Percentiles rank a stretch among this genome's conserved stretches.
Conservation (phyloP, 53 echinoderm and acorn worm genomes). For the Paelopatides confundens region DNA sequence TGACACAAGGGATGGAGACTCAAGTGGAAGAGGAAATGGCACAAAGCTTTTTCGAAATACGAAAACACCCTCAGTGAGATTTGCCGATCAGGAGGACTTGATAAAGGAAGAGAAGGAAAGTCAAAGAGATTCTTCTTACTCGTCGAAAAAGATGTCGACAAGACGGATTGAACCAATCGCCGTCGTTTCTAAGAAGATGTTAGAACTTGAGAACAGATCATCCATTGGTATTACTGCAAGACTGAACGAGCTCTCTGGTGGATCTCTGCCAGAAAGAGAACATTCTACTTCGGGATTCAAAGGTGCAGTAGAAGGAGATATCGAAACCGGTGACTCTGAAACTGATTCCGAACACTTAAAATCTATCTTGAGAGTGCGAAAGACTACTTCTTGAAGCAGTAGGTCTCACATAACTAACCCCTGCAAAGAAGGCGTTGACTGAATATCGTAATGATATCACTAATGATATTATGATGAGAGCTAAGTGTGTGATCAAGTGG, state of each 20-base stretch:
- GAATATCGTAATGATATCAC: not conserved
- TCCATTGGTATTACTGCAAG: slow-evolving; percentile 1
- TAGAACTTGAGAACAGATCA: not conserved
- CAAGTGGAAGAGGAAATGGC: not conserved
- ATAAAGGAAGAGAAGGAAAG: not conserved
- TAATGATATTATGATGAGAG: slow-evolving; percentile 8
- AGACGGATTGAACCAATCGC: not conserved
- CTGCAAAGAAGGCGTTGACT: not conserved
- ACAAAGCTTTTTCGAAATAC: not conserved
- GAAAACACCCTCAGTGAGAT: not conserved
- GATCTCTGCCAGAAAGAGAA: not conserved
- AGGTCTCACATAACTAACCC: not conserved
- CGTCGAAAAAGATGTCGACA: not conserved
- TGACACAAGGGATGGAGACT: not conserved
- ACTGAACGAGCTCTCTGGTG: not conserved
- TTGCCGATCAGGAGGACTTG: slow-evolving; percentile 4
- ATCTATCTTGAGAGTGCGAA: not conserved
- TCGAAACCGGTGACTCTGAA: slow-evolving; percentile 36
- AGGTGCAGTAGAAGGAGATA: slow-evolving; percentile 16
- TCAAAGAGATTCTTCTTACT: not conserved
- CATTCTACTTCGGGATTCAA: not conserved
- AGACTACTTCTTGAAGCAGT: not conserved
- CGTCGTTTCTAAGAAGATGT: not conserved
- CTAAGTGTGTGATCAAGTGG: not conserved
- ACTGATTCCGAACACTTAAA: slow-evolving; percentile 7